A percentile compares a stretch with the other conserved stretches of the same genome.
phyloP scores from a whole-genome alignment of 2,797 vertebrate species.

The Sebastolobus altivelis region DNA sequence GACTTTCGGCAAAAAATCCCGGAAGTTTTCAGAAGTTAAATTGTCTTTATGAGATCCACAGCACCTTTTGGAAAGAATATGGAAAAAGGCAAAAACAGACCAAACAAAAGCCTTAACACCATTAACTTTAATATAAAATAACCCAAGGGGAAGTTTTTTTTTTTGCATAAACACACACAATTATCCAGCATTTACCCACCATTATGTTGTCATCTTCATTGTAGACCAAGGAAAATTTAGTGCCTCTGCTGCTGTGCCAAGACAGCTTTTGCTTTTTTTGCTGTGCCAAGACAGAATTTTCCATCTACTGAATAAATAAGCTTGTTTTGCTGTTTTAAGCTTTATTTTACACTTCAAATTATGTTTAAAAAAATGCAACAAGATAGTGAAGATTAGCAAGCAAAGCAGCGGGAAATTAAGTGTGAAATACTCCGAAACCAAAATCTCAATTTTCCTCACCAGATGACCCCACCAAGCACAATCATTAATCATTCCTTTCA shows the following conservation, averaged over 20 bases:
- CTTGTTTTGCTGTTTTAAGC: neutral
- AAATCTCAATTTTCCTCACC: neutral
- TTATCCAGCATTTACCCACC: neutral
- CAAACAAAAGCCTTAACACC: neutral
- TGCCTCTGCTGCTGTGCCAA: neutral
- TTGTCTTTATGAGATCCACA: neutral
- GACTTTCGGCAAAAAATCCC: neutral
- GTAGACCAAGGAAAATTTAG: neutral
- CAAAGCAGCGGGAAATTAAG: neutral
- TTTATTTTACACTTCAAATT: neutral
- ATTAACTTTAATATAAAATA: neutral
- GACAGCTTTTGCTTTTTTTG: neutral
- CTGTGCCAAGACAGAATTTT: neutral
- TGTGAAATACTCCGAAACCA: neutral
- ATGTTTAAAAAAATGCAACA: neutral
- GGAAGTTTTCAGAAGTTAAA: neutral
- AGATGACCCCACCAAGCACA: neutral
- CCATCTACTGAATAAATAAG: neutral
- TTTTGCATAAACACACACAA: neutral
- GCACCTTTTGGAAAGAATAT: conserved; percentile 10
- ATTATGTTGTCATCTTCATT: neutral
- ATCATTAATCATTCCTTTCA: neutral
- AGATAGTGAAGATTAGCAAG: neutral
- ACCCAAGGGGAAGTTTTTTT: neutral
- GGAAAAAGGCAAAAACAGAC: conserved; percentile 13